A percentile compares a stretch with the other conserved stretches of the same genome.
Conservation (phyloP, 2,888 invertebrate genomes). For the Scotopteryx bipunctaria region DNA sequence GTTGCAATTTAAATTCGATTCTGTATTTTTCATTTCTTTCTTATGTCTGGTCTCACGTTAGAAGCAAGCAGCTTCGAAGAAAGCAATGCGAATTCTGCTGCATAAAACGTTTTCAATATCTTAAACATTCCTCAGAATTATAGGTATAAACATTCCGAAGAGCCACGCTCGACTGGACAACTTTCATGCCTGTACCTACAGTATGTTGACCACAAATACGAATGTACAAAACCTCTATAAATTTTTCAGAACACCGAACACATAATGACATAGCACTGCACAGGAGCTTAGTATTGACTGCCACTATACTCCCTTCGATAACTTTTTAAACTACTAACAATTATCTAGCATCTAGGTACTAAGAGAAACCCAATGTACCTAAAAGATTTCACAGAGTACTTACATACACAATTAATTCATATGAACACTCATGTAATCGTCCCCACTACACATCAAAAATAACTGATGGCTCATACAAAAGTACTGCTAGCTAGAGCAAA, state of each 20-base stretch:
- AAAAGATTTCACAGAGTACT: too few species aligned
- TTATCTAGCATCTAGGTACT: too few species aligned
- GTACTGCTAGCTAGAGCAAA: too few species aligned
- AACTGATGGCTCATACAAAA: too few species aligned
- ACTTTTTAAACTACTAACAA: conserved; percentile 1
- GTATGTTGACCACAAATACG: conserved; percentile 8
- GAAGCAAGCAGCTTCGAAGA: too few species aligned
- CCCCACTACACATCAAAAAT: too few species aligned
- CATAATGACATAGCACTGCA: conserved; percentile 10
- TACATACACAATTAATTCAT: too few species aligned
- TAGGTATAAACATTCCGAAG: conserved; percentile 20
- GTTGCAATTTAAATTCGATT: too few species aligned
- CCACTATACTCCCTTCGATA: conserved; percentile 9
- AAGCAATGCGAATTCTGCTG: background rate
- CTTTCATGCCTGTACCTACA: conserved; percentile 11
- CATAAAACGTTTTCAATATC: background rate
- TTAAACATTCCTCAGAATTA: conserved; percentile 9
- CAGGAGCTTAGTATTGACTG: conserved; percentile 23
- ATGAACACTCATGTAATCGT: too few species aligned
- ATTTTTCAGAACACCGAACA: conserved; percentile 9
- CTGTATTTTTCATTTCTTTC: too few species aligned
- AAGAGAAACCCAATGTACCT: too few species aligned
- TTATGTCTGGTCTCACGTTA: too few species aligned
- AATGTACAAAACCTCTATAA: conserved; percentile 6
- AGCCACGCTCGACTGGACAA: conserved; percentile 4